Percentiles rank a stretch among this genome's conserved stretches.
phyloP scores from a whole-genome alignment of 2,888 invertebrate genomes.

The Horisme vitalbata region DNA sequence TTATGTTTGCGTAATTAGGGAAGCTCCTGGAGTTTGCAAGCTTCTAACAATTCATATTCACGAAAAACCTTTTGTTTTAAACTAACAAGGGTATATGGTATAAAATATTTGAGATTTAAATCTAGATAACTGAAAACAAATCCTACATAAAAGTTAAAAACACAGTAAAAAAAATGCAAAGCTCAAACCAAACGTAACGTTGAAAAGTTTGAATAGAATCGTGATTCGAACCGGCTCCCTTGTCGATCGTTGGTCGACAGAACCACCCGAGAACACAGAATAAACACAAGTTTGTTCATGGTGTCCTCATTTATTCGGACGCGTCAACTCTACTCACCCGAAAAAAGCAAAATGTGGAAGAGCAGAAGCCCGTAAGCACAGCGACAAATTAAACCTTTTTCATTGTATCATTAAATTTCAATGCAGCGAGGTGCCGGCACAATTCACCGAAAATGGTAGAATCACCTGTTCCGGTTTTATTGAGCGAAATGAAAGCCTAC shows the following conservation, averaged over 20 bases:
- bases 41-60: no score
- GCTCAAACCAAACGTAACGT: conserved; percentile 1
- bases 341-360: conserved; percentile 41
- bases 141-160: no score
- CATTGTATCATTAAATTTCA: conserved; percentile 65
- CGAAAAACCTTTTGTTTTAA: no score
- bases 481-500: conserved; percentile 41
- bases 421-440: conserved; percentile 58
- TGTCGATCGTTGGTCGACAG: no score
- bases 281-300: no score
- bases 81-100: no score
- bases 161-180: no score
- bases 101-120: no score
- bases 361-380: conserved; percentile 44
- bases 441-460: conserved; percentile 57
- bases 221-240: conserved; percentile 7
- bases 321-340: conserved; percentile 38
- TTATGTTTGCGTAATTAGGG: no score
- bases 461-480: conserved; percentile 48
- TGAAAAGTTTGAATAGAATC: conserved; percentile 13
- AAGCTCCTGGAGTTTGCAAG: no score
- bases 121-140: no score
- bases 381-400: conserved; percentile 63
- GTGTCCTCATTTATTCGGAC: conserved; percentile 36
- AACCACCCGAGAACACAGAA: not conserved